Percentiles rank a stretch among this genome's conserved stretches.
Conservation (phyloP, 2,888 invertebrate genomes). For the Mythimna loreyi region DNA sequence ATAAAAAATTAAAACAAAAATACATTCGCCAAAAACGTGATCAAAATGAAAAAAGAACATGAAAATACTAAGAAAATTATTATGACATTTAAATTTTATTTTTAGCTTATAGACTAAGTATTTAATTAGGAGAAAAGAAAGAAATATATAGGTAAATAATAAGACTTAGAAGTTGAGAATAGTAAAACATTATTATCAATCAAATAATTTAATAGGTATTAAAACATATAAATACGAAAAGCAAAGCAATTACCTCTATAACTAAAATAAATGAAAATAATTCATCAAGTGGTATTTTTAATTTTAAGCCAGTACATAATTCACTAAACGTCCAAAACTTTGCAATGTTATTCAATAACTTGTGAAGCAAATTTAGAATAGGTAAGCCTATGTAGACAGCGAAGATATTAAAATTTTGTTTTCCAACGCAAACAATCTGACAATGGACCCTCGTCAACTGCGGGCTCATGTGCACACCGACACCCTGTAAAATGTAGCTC, state of each 20-base stretch:
- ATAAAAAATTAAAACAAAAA: too few relatives aligned
- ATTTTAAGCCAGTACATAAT: conserved; percentile 38
- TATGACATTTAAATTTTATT: too few relatives aligned
- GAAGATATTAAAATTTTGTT: conserved; percentile 82
- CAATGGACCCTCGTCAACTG: conserved; percentile 80
- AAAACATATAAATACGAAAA: too few relatives aligned
- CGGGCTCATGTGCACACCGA: conserved; percentile 78
- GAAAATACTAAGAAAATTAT: background rate
- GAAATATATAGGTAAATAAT: background rate
- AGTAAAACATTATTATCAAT: too few relatives aligned
- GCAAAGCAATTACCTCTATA: background rate
- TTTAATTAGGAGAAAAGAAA: background rate
- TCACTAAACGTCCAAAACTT: conserved; percentile 59
- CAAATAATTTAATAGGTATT: too few relatives aligned
- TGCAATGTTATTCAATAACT: conserved; percentile 61
- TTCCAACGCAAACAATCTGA: conserved; percentile 74
- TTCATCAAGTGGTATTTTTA: conserved; percentile 21
- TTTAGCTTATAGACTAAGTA: background rate
- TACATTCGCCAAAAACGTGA: too few relatives aligned
- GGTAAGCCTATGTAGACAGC: conserved; percentile 71
- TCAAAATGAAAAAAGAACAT: background rate
- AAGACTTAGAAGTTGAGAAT: background rate
- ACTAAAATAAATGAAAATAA: conserved; percentile 16
- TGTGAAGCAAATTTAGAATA: conserved; percentile 70
- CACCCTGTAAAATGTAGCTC: conserved; percentile 74